A percentile compares a stretch with the other conserved stretches of the same genome.
phyloP scores from a whole-genome alignment of 2,113 vertebrate species.

The Indri indri region DNA sequence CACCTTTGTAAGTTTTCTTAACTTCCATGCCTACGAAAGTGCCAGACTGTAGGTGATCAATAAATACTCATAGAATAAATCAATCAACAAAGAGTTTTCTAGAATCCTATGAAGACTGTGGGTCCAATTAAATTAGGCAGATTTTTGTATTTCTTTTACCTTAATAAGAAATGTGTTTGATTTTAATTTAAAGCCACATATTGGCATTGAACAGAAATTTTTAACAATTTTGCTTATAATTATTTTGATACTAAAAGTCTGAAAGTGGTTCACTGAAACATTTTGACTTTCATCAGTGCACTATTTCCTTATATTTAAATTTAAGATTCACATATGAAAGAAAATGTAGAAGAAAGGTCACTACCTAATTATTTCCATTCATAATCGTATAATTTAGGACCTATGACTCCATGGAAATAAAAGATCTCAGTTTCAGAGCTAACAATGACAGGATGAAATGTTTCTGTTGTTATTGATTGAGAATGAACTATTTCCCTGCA shows the following conservation, averaged over 20 bases:
- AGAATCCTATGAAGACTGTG: not conserved
- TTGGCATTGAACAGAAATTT: not conserved
- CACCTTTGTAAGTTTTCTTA: not conserved
- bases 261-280: not conserved
- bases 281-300: not conserved
- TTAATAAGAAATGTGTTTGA: not conserved
- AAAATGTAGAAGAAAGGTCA: not conserved
- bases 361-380: not conserved
- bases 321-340: not conserved
- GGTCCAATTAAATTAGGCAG: not conserved
- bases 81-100: not conserved
- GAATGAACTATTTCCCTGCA: not conserved
- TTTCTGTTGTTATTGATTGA: not conserved
- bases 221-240: not conserved
- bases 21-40: not conserved
- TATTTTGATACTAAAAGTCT: slow-evolving; percentile 18
- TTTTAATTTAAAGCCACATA: slow-evolving; percentile 29
- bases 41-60: not conserved
- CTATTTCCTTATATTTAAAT: not conserved
- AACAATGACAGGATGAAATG: not conserved
- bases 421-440: not conserved
- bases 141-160: not conserved
- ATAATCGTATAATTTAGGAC: not conserved
- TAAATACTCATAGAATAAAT: not conserved
- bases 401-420: not conserved